phyloP scores from a whole-genome alignment of 1,140 invertebrate genomes.

The Aculops lycopersici region DNA sequence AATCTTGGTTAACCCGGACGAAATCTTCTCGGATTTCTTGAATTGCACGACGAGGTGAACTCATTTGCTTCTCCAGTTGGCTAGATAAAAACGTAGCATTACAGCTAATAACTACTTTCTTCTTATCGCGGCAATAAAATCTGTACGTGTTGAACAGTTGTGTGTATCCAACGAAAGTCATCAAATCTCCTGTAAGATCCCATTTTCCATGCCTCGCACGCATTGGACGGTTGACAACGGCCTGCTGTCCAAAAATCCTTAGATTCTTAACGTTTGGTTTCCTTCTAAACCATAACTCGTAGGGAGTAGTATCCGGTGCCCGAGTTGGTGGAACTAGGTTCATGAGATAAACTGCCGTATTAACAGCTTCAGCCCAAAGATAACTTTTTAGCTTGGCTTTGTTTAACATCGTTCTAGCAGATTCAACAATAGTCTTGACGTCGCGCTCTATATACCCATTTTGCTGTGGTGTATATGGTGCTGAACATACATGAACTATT shows the following conservation, averaged over 20 bases:
- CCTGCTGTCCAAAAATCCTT: slow-evolving; percentile 4
- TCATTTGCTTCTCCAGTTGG: too few relatives aligned
- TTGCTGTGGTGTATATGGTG: slow-evolving; percentile 6
- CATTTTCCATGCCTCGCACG: slow-evolving; percentile 1
- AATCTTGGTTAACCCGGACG: too few relatives aligned
- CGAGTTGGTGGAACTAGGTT: not conserved
- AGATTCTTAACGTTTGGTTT: slow-evolving; percentile 4
- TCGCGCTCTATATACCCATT: slow-evolving; percentile 4
- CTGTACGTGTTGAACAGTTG: not conserved
- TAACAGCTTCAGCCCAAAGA: slow-evolving; percentile 1
- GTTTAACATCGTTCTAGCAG: not conserved
- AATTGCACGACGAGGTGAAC: too few relatives aligned
- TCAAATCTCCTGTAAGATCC: slow-evolving; percentile 5
- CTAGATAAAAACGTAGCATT: not conserved
- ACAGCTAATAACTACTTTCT: not conserved
- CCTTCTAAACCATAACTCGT: slow-evolving; percentile 6
- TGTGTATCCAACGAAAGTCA: slow-evolving; percentile 5
- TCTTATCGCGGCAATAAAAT: not conserved
- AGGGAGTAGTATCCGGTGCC: slow-evolving; percentile 7
- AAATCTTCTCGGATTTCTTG: too few relatives aligned
- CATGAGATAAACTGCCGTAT: slow-evolving; percentile 1
- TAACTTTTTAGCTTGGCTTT: not conserved
- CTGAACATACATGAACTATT: slow-evolving; percentile 5
- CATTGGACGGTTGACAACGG: not conserved
- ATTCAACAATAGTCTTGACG: slow-evolving; percentile 3